Base-by-base conservation (phyloP, 2,113 vertebrate genomes). In the Hystrix brachyura region DNA sequence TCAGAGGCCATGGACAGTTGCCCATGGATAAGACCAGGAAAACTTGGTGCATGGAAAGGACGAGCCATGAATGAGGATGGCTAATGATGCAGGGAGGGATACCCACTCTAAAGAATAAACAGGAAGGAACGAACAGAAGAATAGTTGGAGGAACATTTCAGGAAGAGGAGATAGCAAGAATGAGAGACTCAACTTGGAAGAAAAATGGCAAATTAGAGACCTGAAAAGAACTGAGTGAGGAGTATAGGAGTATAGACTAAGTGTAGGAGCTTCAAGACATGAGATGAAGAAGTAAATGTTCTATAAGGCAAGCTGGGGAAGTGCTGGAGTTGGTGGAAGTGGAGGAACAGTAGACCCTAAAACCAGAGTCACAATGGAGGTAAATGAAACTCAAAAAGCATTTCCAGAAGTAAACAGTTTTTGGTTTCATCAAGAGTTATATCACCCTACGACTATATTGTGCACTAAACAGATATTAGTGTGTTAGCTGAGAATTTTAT, bases 181-280 rank as follows among this genome's bases (percentile, higher is more conserved):
- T 32, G 27, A 95, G 19, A 12, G n/a, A 19, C 48, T 93, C 53
- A 7, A 82, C 53, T 25, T 95, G 72, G 32, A 43, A 72, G 48
- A 38, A 81, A 86, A 48, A 60, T 38, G 43, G 43, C 21, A 78
- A 32, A 89, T 3, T n/a, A n/a, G n/a, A 82, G 21, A 55, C 74
- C 23, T 93, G 55, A 60, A 92, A 94, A 65, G 53, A 81, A 91
- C 3, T 82, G 32, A 90, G 57, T 86, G 65, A 96, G 32, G n/a
- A 38, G 38, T 38, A 38, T 6, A 7, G 48, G 15, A 46, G 7
- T 11, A 71, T 10, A 78, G 34, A 76, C 13, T 64, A 90, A 81
- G 53, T 48, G 19, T 19, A 78, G 43, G 14, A 79, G 13, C 51
- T 96, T 27, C 23, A 60, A 79, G 48, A 3, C 27, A 32, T 34